Conservation (phyloP, 2,113 vertebrate genomes). For the Gnathonemus longibarbis region DNA sequence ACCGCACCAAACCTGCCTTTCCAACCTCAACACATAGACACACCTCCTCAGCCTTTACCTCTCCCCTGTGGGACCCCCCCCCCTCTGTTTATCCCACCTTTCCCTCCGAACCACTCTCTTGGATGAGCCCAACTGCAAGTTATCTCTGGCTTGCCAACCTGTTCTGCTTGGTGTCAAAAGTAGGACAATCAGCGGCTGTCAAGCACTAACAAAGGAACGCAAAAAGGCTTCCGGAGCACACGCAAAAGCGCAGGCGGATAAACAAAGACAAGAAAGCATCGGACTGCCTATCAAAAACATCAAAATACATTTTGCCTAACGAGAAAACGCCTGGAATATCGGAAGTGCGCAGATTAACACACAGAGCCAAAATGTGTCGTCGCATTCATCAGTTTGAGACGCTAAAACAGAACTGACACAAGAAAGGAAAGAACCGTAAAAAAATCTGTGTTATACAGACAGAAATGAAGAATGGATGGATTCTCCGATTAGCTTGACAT, state of each 20-base stretch:
- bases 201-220: not conserved
- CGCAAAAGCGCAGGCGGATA: not conserved
- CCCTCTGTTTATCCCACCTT: constrained; percentile 16
- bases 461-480: not conserved
- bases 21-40: constrained; percentile 28
- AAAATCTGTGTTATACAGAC: not conserved
- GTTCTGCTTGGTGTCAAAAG: not conserved
- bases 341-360: not conserved
- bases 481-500: not conserved
- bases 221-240: not conserved
- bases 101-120: not conserved
- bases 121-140: constrained; percentile 20
- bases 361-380: not conserved
- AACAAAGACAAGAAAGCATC: not conserved
- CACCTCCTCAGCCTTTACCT: constrained; percentile 31
- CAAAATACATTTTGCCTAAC: not conserved
- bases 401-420: not conserved
- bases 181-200: not conserved
- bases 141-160: not conserved
- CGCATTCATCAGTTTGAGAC: not conserved
- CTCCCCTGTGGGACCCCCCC: not conserved
- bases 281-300: not conserved
- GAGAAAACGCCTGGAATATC: not conserved
- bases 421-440: not conserved
- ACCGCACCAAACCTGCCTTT: constrained; percentile 27